Conservation (phyloP, 2,797 vertebrate genomes). For the Capromys pilorides region DNA sequence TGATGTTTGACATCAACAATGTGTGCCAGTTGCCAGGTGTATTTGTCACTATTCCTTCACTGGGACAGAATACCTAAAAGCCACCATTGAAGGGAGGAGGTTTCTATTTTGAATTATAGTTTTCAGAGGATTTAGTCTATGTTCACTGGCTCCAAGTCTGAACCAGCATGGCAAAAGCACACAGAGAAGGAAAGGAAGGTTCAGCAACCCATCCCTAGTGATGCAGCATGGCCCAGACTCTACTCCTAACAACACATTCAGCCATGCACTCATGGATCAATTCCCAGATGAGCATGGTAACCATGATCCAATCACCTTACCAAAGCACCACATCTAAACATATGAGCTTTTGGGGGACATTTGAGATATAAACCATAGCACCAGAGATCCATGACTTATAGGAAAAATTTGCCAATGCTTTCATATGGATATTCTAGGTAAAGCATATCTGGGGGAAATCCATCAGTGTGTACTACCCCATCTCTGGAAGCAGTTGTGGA, state of each 20-base stretch:
- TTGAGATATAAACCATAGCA: neutral
- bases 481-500: neutral
- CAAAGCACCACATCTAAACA: neutral
- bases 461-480: too few relatives aligned
- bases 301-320: neutral
- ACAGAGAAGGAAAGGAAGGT: neutral
- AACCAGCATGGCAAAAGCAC: neutral
- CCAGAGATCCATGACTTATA: neutral
- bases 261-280: too few relatives aligned
- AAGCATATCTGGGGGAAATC: neutral
- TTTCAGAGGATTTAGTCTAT: neutral
- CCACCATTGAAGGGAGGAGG: too few relatives aligned
- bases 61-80: neutral
- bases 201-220: neutral
- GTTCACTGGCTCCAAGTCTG: neutral
- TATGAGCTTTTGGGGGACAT: neutral
- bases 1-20: neutral
- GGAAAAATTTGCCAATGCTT: neutral
- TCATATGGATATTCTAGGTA: neutral
- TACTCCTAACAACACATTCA: too few relatives aligned
- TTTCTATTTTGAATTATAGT: neutral
- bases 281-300: too few relatives aligned
- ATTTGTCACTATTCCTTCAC: neutral
- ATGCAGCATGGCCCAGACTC: too few relatives aligned
- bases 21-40: neutral